phyloP scores from a whole-genome alignment of 92 coral and sea anemone genomes.

The Montipora capitata region DNA sequence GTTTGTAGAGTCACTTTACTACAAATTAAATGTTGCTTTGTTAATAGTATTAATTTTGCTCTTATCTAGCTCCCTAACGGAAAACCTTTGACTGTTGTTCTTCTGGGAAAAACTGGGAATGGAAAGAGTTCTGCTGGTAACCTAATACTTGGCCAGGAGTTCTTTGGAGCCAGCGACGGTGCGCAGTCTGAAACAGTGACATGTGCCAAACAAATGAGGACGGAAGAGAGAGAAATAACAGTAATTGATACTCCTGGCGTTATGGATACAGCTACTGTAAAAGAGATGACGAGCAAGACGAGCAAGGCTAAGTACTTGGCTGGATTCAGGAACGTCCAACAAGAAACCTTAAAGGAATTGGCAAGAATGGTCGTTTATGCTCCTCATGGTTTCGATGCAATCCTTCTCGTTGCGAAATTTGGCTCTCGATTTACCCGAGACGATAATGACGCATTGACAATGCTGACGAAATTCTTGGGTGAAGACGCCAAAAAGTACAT shows the following conservation, averaged over 20 bases:
- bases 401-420: background rate
- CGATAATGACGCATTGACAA: constrained; percentile 19
- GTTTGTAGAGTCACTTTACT: too few relatives aligned
- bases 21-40: too few relatives aligned
- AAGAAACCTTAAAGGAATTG: background rate
- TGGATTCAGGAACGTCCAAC: background rate
- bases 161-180: background rate
- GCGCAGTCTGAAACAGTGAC: background rate
- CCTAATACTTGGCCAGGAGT: background rate
- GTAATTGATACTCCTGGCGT: constrained; percentile 42
- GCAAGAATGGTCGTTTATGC: constrained; percentile 1
- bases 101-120: constrained; percentile 5
- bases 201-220: background rate
- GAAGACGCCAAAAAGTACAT: background rate
- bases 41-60: too few relatives aligned
- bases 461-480: constrained; percentile 1
- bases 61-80: constrained; percentile 3
- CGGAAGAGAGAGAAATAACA: background rate
- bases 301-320: too few relatives aligned
- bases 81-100: background rate
- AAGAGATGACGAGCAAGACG: background rate
- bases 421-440: constrained; percentile 17
- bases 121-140: constrained; percentile 10
- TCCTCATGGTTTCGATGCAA: constrained; percentile 33
- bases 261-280: background rate